Base-by-base conservation (phyloP, 1,140 invertebrate species). In the Saccostrea glomerata region DNA sequence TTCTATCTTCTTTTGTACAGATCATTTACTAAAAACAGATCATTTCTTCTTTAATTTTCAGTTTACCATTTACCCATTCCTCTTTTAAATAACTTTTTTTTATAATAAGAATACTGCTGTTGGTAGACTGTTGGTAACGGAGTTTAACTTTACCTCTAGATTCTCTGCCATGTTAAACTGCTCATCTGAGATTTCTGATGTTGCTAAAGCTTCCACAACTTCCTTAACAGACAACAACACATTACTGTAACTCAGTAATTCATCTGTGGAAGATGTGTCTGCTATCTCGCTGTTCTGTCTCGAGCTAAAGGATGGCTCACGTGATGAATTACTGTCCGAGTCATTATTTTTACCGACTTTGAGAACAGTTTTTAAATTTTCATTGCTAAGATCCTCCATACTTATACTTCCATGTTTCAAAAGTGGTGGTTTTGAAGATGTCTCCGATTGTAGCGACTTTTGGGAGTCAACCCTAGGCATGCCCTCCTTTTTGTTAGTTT, bases 321-420 rank as follows among this genome's bases (percentile, higher is more conserved):
- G 84, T 2, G 82, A 55, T 12, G 66, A 86, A 55, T 54, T 70
- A 12, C 82, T 86, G 36, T 85, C 87, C 77, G 84, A 82, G 36
- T 84, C 60, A 83, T 86, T 23, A 58, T 82, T 82, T 23, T 60
- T 70, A 25, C 84, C 25, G 25, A 77, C 25, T 84, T 88, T 84
- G 13, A 89, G 30, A 11, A 92, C 84, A 30, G 58, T 66, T 83
- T 88, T 86, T 17, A 91, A 87, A 55, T 90, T 89, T 40, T 91
- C 89, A 89, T 92, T 40, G 11, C 66, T 84, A 23, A 92, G 83
- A 73, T 92, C 91, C 58, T 92, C 91, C 89, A 92, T 89, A 56
- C 90, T 89, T 70, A 92, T 73, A 87, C 91, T 92, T 17, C 73
- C 20, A 25, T n/a, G 84, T 17, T 85, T 82, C 1, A 47, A 15